A percentile compares a stretch with the other conserved stretches of the same genome.
phyloP scores from a whole-genome alignment of 1,140 invertebrate species.

The Campodea augens region DNA sequence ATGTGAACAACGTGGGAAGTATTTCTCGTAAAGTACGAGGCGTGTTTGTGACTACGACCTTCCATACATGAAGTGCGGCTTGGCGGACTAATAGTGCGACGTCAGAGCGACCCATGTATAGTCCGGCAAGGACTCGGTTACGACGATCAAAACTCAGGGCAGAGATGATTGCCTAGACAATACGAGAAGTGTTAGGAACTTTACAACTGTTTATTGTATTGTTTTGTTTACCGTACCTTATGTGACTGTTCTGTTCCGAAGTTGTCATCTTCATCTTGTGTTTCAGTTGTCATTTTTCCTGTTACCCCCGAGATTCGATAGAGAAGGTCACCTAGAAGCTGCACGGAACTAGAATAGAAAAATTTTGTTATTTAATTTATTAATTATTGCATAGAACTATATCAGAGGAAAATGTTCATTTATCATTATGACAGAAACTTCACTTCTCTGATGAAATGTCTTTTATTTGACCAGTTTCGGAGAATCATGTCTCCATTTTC shows the following conservation, averaged over 20 bases:
- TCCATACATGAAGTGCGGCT: constrained; percentile 94
- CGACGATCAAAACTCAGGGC: constrained; percentile 71
- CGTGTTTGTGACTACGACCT: constrained; percentile 88
- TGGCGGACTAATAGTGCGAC: constrained; percentile 92
- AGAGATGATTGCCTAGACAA: constrained; percentile 55
- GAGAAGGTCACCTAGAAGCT: constrained; percentile 85
- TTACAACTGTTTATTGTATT: neutral
- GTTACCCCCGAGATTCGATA: constrained; percentile 94
- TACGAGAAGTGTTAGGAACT: neutral
- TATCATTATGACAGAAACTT: too few species aligned
- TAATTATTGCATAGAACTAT: too few species aligned
- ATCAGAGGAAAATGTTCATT: too few species aligned
- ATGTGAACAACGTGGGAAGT: constrained; percentile 77
- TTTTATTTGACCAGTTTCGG: too few species aligned
- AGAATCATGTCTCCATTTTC: too few species aligned
- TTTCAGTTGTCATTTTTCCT: constrained; percentile 98
- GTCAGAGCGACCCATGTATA: constrained; percentile 96
- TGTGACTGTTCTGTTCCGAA: constrained; percentile 96
- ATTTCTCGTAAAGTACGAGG: constrained; percentile 93
- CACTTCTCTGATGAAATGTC: too few species aligned
- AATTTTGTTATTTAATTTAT: too few species aligned
- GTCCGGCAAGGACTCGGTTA: constrained; percentile 80
- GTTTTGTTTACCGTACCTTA: constrained; percentile 19
- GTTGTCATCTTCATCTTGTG: constrained; percentile 94
- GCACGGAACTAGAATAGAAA: constrained; percentile 54